Conservation (phyloP, 2,797 vertebrate species). For the Paguma larvata region DNA sequence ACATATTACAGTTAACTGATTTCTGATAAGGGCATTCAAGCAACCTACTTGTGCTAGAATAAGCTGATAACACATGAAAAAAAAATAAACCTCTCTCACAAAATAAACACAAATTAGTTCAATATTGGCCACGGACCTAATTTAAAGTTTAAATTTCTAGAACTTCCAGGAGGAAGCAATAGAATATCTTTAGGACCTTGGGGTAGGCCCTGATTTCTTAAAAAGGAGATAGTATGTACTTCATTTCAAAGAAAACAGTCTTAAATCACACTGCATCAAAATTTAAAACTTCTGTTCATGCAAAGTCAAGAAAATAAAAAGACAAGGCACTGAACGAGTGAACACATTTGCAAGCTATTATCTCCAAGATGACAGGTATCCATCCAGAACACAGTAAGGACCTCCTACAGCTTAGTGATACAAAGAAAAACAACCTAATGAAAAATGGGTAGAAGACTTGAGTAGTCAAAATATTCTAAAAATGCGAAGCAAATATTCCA, state of each 20-base stretch:
- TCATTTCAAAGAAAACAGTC: not conserved
- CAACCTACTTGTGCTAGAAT: not conserved
- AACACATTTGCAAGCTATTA: not conserved
- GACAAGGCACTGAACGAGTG: not conserved
- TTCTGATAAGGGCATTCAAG: not conserved
- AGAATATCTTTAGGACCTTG: not conserved
- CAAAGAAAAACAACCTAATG: not conserved
- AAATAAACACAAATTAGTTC: not conserved
- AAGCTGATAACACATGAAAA: not conserved
- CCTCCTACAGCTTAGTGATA: not conserved
- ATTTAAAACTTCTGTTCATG: not conserved
- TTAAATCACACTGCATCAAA: not conserved
- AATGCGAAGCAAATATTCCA: not conserved
- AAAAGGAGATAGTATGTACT: not conserved
- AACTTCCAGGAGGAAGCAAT: not conserved
- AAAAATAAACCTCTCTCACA: not conserved
- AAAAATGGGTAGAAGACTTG: not conserved
- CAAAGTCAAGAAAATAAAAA: not conserved
- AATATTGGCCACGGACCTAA: not conserved
- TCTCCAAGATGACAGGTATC: not conserved
- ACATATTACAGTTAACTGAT: not conserved
- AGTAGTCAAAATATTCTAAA: not conserved
- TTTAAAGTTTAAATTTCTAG: not conserved
- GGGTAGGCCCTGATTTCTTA: not conserved
- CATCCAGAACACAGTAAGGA: not conserved